Evolutionary conservation across 2,797 vertebrate species (phyloP).

Genomic region (Valencia hispanica): DNA sequence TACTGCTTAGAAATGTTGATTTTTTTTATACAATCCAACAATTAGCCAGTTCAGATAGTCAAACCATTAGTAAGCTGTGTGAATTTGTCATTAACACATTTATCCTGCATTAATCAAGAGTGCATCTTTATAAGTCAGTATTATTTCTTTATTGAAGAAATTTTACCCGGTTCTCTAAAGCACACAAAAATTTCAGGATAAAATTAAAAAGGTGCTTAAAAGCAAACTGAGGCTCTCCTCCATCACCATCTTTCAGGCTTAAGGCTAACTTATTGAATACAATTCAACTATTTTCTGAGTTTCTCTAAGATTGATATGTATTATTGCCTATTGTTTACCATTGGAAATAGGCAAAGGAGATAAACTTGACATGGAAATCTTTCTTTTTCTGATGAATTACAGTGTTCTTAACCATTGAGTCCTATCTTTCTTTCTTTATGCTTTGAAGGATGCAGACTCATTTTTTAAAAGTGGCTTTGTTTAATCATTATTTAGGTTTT

Average conservation of each 20-base stretch:
- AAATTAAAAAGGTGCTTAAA: background rate
- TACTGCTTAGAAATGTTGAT: conserved; percentile 2
- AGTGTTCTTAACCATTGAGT: too few species aligned
- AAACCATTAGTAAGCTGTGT: background rate
- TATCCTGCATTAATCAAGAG: background rate
- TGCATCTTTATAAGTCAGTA: background rate
- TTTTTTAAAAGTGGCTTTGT: too few species aligned
- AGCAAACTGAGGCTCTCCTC: background rate
- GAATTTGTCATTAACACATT: background rate
- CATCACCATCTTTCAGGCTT: background rate
- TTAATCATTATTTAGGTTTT: background rate
- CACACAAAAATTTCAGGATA: background rate
- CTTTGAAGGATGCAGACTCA: background rate
- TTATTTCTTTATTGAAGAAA: background rate
- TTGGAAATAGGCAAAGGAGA: too few species aligned
- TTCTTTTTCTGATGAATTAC: background rate
- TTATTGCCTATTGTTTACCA: too few species aligned
- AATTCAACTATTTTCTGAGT: background rate
- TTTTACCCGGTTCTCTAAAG: background rate
- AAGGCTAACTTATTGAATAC: background rate
- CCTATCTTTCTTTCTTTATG: background rate
- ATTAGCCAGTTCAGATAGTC: background rate
- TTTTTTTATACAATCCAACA: too few species aligned
- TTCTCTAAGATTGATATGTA: too few species aligned
- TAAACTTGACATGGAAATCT: too few species aligned